Percentiles rank a stretch among this genome's conserved stretches.
phyloP scores from a whole-genome alignment of 2,888 invertebrate species.

The Noctua comes region DNA sequence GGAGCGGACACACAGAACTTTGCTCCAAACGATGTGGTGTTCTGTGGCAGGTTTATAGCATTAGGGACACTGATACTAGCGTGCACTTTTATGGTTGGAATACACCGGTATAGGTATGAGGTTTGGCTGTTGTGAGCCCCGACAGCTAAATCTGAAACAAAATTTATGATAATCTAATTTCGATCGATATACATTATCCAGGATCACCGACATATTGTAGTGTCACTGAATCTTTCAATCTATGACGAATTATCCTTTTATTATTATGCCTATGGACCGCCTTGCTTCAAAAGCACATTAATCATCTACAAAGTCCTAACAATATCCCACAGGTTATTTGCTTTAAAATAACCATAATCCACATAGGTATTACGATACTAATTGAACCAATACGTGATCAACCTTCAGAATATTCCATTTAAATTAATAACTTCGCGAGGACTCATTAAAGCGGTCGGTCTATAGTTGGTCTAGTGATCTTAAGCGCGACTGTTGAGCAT shows the following conservation, averaged over 20 bases:
- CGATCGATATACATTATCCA: not conserved
- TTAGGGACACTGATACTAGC: constrained; percentile 79
- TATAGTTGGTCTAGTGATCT: not conserved
- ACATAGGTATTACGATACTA: no score
- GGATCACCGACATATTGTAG: not conserved
- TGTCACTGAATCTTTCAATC: no score
- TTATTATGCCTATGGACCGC: no score
- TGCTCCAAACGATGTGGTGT: constrained; percentile 82
- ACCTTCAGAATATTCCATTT: no score
- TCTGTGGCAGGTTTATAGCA: constrained; percentile 81
- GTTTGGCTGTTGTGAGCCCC: constrained; percentile 91
- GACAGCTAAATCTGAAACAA: constrained; percentile 89
- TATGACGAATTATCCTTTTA: no score
- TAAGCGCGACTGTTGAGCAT: not conserved
- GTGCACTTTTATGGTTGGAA: constrained; percentile 80
- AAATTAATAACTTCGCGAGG: no score
- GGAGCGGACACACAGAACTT: constrained; percentile 80
- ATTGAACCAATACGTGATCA: no score
- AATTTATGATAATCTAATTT: not conserved
- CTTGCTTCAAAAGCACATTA: no score
- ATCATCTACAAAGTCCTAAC: no score
- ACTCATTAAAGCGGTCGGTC: no score
- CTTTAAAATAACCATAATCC: no score
- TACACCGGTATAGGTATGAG: constrained; percentile 88
- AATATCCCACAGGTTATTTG: no score